Evolutionary conservation across 2,888 invertebrate species (phyloP), one percentile per base, ranked within the genome.

Genomic region (Taphrorychus bicolor): DNA sequence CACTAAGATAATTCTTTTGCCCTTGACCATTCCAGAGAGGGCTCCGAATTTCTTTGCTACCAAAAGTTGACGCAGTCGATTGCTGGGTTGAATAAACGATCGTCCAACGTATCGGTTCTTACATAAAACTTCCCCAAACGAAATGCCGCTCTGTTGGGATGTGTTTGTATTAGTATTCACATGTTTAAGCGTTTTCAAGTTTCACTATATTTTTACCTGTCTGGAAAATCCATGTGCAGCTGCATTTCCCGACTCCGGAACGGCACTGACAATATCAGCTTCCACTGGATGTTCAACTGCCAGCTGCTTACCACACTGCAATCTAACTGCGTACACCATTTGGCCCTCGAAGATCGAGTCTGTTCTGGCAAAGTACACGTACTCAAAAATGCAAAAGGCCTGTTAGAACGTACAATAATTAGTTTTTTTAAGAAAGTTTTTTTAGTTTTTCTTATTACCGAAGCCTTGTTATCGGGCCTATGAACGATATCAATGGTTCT

Each of bases 321-420:
- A 88, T 16, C 98, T 87, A 41, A 96, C 98, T 0, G 93, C 91
- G 83, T 97, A 97, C 7, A 98, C 97, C 93, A 94, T 95, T 83
- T 96, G 95, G 32, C 95, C 98, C 87, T 98, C 98, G 78, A 98
- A 94, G 78, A 94, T 91, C 79, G 95, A 94, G 82, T 98, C 98
- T 0, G 97, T 91, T 73, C 98, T 84, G 0, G 98, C 97, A 85
- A 99, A 99, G 84, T 99, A 99, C 0, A 99, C 98, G 81, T 99
- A 99, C 83, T 99, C 98, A 83, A 99, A 99, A 78, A 99, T 98
- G 82, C 98, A 99, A 84, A 98, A 97, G 0, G 98, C 97, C 74
- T 94, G 91, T 49, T 70, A 60, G 5, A 19, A 41, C 3, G 7
- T 32, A 9, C 3, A n/a, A n/a, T 32, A 11, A 2, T 32, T 32